phyloP scores from a whole-genome alignment of 1,140 invertebrate genomes.

The Ladona fulva region DNA sequence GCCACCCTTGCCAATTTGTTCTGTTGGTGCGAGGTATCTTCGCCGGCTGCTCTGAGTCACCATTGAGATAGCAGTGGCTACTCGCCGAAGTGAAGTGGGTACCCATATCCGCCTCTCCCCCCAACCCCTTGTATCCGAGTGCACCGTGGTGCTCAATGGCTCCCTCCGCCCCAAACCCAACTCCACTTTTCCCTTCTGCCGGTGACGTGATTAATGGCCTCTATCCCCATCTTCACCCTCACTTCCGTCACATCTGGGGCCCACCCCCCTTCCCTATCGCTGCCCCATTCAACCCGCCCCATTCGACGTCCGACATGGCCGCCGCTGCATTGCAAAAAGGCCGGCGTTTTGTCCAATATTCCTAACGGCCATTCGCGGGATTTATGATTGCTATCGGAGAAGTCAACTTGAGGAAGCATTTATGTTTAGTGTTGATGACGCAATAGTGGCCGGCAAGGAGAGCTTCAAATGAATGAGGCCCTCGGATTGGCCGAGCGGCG shows the following conservation, averaged over 20 bases:
- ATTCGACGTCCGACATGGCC: background rate
- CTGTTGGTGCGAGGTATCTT: background rate
- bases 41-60: background rate
- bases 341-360: background rate
- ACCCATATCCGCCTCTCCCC: background rate
- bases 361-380: background rate
- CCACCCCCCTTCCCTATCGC: background rate
- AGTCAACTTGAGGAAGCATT: conserved; percentile 5
- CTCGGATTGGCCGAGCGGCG: no score
- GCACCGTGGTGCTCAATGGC: background rate
- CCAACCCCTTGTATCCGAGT: background rate
- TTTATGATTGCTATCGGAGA: background rate
- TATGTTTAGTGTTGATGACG: conserved; percentile 9
- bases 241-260: conserved; percentile 1
- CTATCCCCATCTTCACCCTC: background rate
- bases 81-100: background rate
- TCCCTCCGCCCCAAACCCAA: background rate
- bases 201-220: background rate
- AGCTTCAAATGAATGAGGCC: no score
- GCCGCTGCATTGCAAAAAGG: background rate
- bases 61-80: background rate
- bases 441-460: background rate
- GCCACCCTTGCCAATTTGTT: background rate
- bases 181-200: conserved; percentile 2
- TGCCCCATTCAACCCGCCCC: background rate